phyloP scores from a whole-genome alignment of 2,888 invertebrate species.

The Dicyrtoma fusca region DNA sequence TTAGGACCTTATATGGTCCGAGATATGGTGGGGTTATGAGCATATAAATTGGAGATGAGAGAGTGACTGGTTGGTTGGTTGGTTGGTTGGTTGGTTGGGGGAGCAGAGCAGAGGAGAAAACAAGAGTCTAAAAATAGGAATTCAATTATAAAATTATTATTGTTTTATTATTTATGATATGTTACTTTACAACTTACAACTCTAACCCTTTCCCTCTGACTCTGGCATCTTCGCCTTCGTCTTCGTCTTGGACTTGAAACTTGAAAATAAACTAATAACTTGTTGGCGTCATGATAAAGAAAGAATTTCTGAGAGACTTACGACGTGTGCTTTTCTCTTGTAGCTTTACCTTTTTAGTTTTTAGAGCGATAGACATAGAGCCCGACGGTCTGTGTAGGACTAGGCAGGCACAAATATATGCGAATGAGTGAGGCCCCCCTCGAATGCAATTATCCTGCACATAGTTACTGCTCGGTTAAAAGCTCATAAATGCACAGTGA shows the following conservation, averaged over 20 bases:
- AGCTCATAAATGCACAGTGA: not conserved
- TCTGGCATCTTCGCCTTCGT: no score
- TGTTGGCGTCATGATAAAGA: slow-evolving; percentile 8
- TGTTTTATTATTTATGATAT: slow-evolving; percentile 28
- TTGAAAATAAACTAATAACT: not conserved
- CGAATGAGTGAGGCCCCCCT: slow-evolving; percentile 23
- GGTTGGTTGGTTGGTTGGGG: not conserved
- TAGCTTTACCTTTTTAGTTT: no score
- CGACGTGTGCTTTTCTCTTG: no score
- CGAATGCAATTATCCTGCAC: slow-evolving; percentile 22
- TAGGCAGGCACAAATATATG: not conserved
- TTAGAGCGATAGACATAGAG: no score
- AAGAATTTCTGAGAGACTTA: not conserved
- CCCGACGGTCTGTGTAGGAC: no score
- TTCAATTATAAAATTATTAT: slow-evolving; percentile 27
- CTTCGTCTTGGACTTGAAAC: not conserved
- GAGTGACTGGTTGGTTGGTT: no score
- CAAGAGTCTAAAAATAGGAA: slow-evolving; percentile 27
- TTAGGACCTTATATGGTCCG: not conserved
- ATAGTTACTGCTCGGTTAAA: not conserved
- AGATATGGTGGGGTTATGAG: not conserved
- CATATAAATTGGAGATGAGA: no score
- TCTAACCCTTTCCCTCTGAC: slow-evolving; percentile 2
- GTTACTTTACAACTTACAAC: not conserved
- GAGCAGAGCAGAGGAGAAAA: slow-evolving; percentile 2